A percentile compares a stretch with the other conserved stretches of the same genome.
Evolutionary conservation across 2,113 vertebrate genomes (phyloP).

Genomic region (Hippocampus mohnikei): DNA sequence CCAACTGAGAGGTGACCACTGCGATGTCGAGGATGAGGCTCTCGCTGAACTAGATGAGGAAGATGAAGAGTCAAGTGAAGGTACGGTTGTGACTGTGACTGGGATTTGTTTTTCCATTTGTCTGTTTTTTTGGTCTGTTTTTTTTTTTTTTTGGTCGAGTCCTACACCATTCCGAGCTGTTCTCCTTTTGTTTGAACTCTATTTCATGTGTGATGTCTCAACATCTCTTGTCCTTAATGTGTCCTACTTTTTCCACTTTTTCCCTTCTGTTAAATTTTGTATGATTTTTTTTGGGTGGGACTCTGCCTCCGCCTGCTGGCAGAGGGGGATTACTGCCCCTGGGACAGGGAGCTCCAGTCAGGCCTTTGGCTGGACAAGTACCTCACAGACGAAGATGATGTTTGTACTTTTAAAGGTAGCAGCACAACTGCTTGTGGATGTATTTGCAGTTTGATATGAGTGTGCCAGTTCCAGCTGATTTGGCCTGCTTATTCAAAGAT

Average conservation of each 20-base stretch:
- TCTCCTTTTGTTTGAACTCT: conserved; percentile 10
- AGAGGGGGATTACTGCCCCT: conserved; percentile 93
- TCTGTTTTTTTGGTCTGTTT: neutral
- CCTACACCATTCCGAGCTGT: neutral
- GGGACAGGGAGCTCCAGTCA: conserved; percentile 88
- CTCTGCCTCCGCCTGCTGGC: conserved; percentile 81
- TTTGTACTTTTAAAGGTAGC: conserved; percentile 89
- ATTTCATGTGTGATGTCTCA: conserved; percentile 21
- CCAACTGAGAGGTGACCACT: conserved; percentile 78
- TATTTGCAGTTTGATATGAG: conserved; percentile 46
- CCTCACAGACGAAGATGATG: conserved; percentile 86
- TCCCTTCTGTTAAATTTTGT: conserved; percentile 29
- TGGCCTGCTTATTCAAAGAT: conserved; percentile 29
- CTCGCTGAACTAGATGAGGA: conserved; percentile 53
- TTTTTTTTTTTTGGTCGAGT: neutral
- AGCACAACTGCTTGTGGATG: conserved; percentile 71
- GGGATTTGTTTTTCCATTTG: neutral
- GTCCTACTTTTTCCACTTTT: conserved; percentile 23
- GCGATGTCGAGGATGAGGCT: conserved; percentile 36
- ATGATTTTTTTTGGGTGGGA: conserved; percentile 47
- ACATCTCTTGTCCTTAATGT: conserved; percentile 11
- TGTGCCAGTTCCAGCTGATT: conserved; percentile 37
- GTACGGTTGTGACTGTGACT: conserved; percentile 55
- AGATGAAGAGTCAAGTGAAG: conserved; percentile 82
- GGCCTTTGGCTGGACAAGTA: conserved; percentile 83